A percentile compares a stretch with the other conserved stretches of the same genome.
These are phyloP conservation scores for Cataglyphis albicans DNA, from an alignment of 2,888 invertebrate species.

Conservation along the genomic window DNA sequence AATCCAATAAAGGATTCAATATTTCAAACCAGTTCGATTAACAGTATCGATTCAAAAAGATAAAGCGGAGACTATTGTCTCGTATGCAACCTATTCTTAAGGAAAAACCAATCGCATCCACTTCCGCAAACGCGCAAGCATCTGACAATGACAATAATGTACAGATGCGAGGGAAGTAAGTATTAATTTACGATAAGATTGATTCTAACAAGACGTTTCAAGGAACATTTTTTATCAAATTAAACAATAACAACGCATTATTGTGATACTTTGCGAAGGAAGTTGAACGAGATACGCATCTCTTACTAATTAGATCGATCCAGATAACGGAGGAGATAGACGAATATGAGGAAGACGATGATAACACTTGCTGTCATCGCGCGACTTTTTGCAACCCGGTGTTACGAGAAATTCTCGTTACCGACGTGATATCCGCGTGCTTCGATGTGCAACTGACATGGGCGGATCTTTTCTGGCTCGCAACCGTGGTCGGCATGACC, in stretches of 20 bases:
- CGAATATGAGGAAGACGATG: constrained; percentile 28
- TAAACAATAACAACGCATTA: background rate
- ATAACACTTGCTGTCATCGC: constrained; percentile 78
- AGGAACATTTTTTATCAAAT: background rate
- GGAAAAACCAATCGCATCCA: constrained; percentile 36
- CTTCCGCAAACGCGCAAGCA: constrained; percentile 19
- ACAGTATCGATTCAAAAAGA: background rate
- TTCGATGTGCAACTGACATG: constrained; percentile 73
- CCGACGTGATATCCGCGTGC: constrained; percentile 66
- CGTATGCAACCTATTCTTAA: constrained; percentile 33
- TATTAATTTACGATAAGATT: background rate
- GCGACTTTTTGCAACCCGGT: constrained; percentile 75
- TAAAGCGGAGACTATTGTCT: constrained; percentile 5
- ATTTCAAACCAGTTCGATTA: constrained; percentile 8
- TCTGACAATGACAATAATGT: constrained; percentile 2
- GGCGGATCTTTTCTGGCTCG: constrained; percentile 75
- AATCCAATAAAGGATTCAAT: constrained; percentile 25
- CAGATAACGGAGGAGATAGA: background rate
- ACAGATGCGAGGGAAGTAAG: constrained; percentile 36
- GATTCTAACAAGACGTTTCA: background rate
- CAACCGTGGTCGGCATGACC: constrained; percentile 63
- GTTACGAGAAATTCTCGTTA: constrained; percentile 77
- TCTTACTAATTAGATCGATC: background rate
- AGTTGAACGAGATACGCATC: background rate
- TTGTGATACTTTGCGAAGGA: background rate